phyloP scores from a whole-genome alignment of 2,888 invertebrate species.

The Pandemis cinnamomeana region DNA sequence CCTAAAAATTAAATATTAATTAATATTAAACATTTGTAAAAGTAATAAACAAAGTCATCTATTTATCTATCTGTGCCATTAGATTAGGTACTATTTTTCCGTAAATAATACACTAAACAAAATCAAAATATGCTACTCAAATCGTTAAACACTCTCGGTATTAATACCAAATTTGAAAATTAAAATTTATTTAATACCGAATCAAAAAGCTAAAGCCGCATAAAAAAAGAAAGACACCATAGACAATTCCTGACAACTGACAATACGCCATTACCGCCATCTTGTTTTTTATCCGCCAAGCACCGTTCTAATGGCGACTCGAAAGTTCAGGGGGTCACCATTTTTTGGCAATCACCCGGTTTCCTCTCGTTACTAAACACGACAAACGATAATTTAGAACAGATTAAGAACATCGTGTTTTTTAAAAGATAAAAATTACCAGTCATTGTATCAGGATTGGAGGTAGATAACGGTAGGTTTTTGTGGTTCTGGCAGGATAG shows the following conservation, averaged over 20 bases:
- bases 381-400: constrained; percentile 40
- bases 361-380: constrained; percentile 32
- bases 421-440: constrained; percentile 12
- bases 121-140: no score
- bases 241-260: neutral
- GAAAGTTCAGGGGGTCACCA: constrained; percentile 46
- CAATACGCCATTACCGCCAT: constrained; percentile 7
- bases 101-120: no score
- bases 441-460: constrained; percentile 10
- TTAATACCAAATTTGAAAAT: no score
- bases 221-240: neutral
- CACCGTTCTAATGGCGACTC: constrained; percentile 43
- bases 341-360: constrained; percentile 42
- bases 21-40: no score
- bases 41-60: no score
- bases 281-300: constrained; percentile 25
- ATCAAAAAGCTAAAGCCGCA: neutral
- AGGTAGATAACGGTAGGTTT: neutral
- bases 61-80: no score
- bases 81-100: no score
- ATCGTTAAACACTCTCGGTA: no score
- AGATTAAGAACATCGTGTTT: constrained; percentile 34
- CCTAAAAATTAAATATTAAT: no score
- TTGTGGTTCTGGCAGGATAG: neutral
- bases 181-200: neutral